Percentiles rank a stretch among this genome's conserved stretches.
phyloP scores from a whole-genome alignment of 2,113 vertebrate genomes.

The Polyodon spathula region DNA sequence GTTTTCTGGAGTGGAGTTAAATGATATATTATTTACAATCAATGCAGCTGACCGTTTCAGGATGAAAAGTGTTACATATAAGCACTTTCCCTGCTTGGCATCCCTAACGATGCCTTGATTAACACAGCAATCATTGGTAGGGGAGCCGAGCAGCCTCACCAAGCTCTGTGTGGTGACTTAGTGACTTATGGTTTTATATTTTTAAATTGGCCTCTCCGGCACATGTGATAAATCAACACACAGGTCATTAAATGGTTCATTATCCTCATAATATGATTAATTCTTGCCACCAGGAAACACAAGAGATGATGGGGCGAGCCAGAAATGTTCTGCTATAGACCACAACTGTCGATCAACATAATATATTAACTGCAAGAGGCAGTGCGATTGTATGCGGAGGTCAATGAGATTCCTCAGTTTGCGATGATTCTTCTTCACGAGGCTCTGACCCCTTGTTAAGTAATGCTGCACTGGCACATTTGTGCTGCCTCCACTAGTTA shows the following conservation, averaged over 20 bases:
- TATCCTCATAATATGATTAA: conserved; percentile 66
- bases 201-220: conserved; percentile 55
- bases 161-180: conserved; percentile 19
- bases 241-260: conserved; percentile 68
- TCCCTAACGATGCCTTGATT: conserved; percentile 27
- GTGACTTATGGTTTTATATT: conserved; percentile 53
- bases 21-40: conserved; percentile 19
- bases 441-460: conserved; percentile 22
- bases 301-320: conserved; percentile 31
- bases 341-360: conserved; percentile 35
- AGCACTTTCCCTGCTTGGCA: conserved; percentile 22
- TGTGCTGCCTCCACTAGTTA: neutral
- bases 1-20: conserved; percentile 3
- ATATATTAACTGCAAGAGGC: conserved; percentile 37
- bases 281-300: conserved; percentile 42
- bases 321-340: conserved; percentile 28
- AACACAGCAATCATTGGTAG: conserved; percentile 22
- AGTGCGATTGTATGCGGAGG: conserved; percentile 33
- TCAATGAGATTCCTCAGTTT: conserved; percentile 26
- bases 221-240: conserved; percentile 69
- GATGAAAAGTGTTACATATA: conserved; percentile 13
- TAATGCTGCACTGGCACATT: neutral
- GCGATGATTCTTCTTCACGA: conserved; percentile 23
- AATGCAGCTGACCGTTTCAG: conserved; percentile 16
- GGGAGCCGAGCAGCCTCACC: conserved; percentile 3